Percentiles rank a stretch among this genome's conserved stretches.
phyloP scores from a whole-genome alignment of 2,113 vertebrate genomes.

The Corythoichthys intestinalis region DNA sequence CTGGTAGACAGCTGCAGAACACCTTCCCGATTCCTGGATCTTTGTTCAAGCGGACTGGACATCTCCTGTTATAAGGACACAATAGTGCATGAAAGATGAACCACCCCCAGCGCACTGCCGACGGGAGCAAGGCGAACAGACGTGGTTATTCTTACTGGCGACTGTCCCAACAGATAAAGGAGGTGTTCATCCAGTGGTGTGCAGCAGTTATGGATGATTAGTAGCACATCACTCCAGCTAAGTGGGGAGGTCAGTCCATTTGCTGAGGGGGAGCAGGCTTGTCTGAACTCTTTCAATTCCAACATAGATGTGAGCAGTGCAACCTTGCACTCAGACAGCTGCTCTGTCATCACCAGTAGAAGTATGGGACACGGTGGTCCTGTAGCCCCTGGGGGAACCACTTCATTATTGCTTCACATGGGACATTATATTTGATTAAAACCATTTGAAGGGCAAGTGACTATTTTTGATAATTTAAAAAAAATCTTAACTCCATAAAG shows the following conservation, averaged over 20 bases:
- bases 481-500: too few relatives aligned
- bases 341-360: conserved; percentile 62
- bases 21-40: conserved; percentile 6
- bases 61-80: conserved; percentile 15
- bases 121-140: neutral
- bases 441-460: too few relatives aligned
- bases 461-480: too few relatives aligned
- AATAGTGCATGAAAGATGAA: neutral
- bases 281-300: conserved; percentile 55
- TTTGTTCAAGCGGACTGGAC: neutral
- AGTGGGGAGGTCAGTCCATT: conserved; percentile 36
- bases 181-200: conserved; percentile 57
- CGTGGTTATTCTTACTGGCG: conserved; percentile 1
- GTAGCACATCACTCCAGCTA: conserved; percentile 58
- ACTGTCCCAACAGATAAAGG: conserved; percentile 59
- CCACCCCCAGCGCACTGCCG: neutral
- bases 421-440: neutral
- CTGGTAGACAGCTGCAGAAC: conserved; percentile 41
- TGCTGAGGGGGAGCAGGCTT: conserved; percentile 6
- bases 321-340: conserved; percentile 51
- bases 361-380: conserved; percentile 50
- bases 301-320: conserved; percentile 63
- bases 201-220: conserved; percentile 48
- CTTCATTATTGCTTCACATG: neutral
- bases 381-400: conserved; percentile 10